A percentile compares a stretch with the other conserved stretches of the same genome.
Conservation (phyloP, 2,797 vertebrate genomes). For the Rhincodon typus region DNA sequence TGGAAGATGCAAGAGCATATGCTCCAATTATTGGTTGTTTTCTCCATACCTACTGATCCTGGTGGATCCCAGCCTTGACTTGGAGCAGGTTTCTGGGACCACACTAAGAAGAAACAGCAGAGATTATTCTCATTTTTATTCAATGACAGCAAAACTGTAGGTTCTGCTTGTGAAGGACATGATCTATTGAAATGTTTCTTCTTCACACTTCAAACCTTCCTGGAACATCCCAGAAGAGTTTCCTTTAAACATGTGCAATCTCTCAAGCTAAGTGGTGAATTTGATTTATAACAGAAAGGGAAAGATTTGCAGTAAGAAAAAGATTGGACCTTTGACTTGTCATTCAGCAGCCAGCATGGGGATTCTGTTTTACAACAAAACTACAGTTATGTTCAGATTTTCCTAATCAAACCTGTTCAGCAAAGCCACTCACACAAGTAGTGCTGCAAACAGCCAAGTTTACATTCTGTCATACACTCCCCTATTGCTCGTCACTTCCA, state of each 20-base stretch:
- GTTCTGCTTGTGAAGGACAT: not conserved
- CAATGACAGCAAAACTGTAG: not conserved
- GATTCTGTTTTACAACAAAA: too few relatives aligned
- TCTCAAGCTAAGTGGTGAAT: not conserved
- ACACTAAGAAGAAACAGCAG: not conserved
- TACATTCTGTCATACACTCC: too few relatives aligned
- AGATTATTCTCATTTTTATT: not conserved
- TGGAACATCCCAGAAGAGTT: not conserved
- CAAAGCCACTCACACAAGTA: too few relatives aligned
- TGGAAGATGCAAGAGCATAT: not conserved
- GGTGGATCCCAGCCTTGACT: not conserved
- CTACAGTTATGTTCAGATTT: too few relatives aligned
- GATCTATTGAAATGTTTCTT: not conserved
- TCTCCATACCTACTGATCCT: not conserved
- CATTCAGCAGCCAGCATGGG: too few relatives aligned
- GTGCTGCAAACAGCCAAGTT: too few relatives aligned
- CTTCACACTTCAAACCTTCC: not conserved
- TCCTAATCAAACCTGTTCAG: too few relatives aligned
- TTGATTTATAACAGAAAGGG: not conserved
- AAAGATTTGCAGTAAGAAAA: not conserved
- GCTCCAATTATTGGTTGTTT: not conserved
- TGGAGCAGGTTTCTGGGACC: not conserved
- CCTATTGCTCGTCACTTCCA: too few relatives aligned
- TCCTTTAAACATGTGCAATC: not conserved
- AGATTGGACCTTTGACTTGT: too few relatives aligned